phyloP scores from a whole-genome alignment of 1,140 invertebrate species.

The Globodera rostochiensis region DNA sequence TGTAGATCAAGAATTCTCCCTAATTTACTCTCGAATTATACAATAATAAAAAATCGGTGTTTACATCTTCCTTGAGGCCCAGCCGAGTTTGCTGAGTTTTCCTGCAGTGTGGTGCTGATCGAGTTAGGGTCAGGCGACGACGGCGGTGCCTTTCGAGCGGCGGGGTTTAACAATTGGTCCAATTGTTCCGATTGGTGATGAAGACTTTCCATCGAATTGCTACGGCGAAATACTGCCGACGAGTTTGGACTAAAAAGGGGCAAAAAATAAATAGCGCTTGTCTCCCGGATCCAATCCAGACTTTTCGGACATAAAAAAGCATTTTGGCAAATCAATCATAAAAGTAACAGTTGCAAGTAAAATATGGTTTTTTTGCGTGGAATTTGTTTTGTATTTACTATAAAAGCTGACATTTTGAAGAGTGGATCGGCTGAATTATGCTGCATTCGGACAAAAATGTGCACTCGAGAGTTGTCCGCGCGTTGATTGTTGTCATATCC shows the following conservation, averaged over 20 bases:
- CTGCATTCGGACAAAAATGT: constrained; percentile 39
- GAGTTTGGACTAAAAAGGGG: constrained; percentile 20
- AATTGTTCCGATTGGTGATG: constrained; percentile 16
- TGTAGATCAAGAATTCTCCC: no score
- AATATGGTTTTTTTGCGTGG: background rate
- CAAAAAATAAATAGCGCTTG: background rate
- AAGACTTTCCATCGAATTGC: constrained; percentile 18
- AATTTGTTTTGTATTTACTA: background rate
- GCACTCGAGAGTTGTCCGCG: constrained; percentile 86
- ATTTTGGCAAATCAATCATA: background rate
- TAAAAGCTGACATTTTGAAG: constrained; percentile 45
- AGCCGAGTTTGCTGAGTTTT: background rate
- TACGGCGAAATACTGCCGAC: constrained; percentile 14
- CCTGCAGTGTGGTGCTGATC: background rate
- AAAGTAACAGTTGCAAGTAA: background rate
- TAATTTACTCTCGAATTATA: no score
- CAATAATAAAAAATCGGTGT: no score
- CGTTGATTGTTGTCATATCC: constrained; percentile 78
- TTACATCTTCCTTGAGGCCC: background rate
- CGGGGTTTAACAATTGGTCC: constrained; percentile 28
- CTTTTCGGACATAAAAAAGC: background rate
- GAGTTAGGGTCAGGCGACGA: constrained; percentile 9
- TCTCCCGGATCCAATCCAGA: background rate
- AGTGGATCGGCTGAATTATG: constrained; percentile 45
- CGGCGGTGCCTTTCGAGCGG: constrained; percentile 27